Evolutionary conservation across 2,113 vertebrate species (phyloP).

Genomic region (Scomber colias): DNA sequence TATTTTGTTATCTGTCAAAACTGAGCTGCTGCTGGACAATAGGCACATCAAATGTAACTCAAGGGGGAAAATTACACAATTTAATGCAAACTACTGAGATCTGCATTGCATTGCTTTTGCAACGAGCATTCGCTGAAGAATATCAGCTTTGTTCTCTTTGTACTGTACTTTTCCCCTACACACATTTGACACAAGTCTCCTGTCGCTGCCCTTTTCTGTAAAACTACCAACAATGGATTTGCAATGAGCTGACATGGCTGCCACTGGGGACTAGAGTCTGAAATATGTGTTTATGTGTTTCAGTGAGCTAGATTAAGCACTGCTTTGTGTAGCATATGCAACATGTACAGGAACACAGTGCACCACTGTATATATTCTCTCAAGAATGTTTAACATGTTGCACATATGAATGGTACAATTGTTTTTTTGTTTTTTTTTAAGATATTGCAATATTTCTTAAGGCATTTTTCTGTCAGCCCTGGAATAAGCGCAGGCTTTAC

Average conservation of each 20-base stretch:
- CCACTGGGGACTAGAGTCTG: slow-evolving; percentile 21
- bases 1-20: slow-evolving; percentile 42
- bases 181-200: slow-evolving; percentile 24
- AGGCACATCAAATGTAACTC: slow-evolving; percentile 19
- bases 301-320: slow-evolving; percentile 13
- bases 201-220: slow-evolving; percentile 16
- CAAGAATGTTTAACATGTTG: slow-evolving; percentile 59
- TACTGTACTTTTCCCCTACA: slow-evolving; percentile 3
- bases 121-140: background rate
- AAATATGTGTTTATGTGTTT: slow-evolving; percentile 13
- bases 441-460: slow-evolving; percentile 66
- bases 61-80: slow-evolving; percentile 1
- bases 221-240: slow-evolving; percentile 18
- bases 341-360: slow-evolving; percentile 54
- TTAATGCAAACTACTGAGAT: slow-evolving; percentile 1
- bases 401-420: slow-evolving; percentile 50
- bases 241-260: slow-evolving; percentile 28
- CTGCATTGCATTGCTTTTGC: slow-evolving; percentile 7
- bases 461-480: slow-evolving; percentile 17
- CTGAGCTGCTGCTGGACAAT: slow-evolving; percentile 38
- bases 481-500: background rate
- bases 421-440: slow-evolving; percentile 9
- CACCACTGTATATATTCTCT: slow-evolving; percentile 57
- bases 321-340: slow-evolving; percentile 66
- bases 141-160: background rate